Base-by-base conservation (phyloP, 2,797 vertebrate species). In the Myoxocephalus aenaeus region DNA sequence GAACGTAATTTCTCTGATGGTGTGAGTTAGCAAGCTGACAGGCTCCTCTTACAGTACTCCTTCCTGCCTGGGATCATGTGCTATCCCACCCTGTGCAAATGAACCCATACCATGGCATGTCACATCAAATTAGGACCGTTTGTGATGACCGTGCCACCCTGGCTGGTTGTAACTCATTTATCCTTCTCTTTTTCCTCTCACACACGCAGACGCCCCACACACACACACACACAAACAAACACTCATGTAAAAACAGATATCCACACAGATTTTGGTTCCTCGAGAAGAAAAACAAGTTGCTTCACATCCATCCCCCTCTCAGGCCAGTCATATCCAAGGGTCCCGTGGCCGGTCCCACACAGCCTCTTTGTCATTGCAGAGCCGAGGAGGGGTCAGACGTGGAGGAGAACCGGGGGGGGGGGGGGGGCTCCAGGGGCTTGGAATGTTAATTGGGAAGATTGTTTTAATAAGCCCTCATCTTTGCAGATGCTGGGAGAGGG, bases 391-490 rank as follows among this genome's bases (percentile, higher is more conserved):
- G 82, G 84, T 88, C 74, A 79, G 75, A 79, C 82, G 48, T 87
- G 62, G 82, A 68, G 69, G 76, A 59, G 79, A 71, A 82, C 62
- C 38, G n/a, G 54, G 57, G 54, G 75, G 81, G 58, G 65, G 68
- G 62, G 36, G 25, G 73, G 86, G 85, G 87, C 81, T 94, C 89
- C 83, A 73, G 88, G 89, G 90, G 87, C 87, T 87, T 89, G 87
- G 93, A 95, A 94, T 95, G 92, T 94, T 94, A 95, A 95, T 94
- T 94, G 89, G 92, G 75, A 90, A 94, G 93, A 94, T 94, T 94
- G 93, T 94, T 94, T 94, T 94, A 95, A 94, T 94, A 95, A 94
- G 78, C 89, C 92, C 92, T 87, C 91, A 88, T 92, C 83, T 87
- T 81, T 92, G 89, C 90, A 90, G 90, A 93, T 88, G 89, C 89